Percentiles rank a stretch among this genome's conserved stretches.
These are phyloP conservation scores for Typhlichthys subterraneus DNA, from an alignment of 2,797 vertebrate genomes.

Conservation along the genomic window DNA sequence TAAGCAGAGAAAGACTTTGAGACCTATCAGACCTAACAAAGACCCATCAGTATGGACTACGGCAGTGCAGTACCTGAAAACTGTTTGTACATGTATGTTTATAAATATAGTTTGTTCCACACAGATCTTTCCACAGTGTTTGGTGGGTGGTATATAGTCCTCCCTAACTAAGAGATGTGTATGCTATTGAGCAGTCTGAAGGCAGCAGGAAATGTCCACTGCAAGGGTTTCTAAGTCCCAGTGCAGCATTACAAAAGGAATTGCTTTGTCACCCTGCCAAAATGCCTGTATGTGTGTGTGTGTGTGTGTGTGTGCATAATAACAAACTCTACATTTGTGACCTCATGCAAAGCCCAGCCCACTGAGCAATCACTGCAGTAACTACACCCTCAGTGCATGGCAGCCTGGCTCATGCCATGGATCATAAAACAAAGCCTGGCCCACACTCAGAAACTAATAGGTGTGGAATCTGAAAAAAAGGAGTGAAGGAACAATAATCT, in stretches of 20 bases:
- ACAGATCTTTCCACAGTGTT: neutral
- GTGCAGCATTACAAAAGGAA: slow-evolving; percentile 46
- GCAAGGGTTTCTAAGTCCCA: slow-evolving; percentile 49
- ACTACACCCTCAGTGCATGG: slow-evolving; percentile 47
- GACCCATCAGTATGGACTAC: no score
- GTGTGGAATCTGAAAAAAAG: slow-evolving; percentile 44
- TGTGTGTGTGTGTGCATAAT: slow-evolving; percentile 58
- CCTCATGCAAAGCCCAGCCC: slow-evolving; percentile 38
- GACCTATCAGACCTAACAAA: no score
- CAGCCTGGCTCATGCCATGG: slow-evolving; percentile 28
- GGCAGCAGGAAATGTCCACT: slow-evolving; percentile 19
- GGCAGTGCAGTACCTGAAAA: no score
- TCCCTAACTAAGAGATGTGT: slow-evolving; percentile 19
- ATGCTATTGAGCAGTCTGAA: slow-evolving; percentile 32
- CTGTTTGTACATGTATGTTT: no score
- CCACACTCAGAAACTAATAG: slow-evolving; percentile 40
- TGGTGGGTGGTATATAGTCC: neutral
- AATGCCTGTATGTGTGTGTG: slow-evolving; percentile 58
- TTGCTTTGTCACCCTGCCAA: slow-evolving; percentile 54
- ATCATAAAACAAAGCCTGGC: slow-evolving; percentile 48
- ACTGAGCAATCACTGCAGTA: slow-evolving; percentile 50
- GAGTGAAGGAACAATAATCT: slow-evolving; percentile 40
- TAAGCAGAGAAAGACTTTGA: no score
- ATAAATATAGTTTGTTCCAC: no score
- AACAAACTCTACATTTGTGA: slow-evolving; percentile 57